Evolutionary conservation across 2,797 vertebrate genomes (phyloP), one percentile per base, ranked within the genome.

Genomic region (Antennarius maculatus): DNA sequence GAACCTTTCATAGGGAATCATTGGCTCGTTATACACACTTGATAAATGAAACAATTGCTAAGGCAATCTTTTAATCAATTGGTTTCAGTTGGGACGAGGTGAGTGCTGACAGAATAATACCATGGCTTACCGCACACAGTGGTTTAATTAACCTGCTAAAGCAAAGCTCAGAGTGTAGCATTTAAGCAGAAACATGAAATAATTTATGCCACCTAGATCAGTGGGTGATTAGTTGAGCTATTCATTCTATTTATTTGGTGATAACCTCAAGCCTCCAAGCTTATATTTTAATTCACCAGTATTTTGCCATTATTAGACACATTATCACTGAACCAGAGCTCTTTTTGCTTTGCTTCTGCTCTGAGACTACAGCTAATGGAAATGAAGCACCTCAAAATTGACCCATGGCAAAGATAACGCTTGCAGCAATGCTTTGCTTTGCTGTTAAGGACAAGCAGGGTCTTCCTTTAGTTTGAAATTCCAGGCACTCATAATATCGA

Each of bases 91-190:
- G 59, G 65, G 66, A 61, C 43, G 47, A 41, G 15, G 43, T 49
- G 8, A 69, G 46, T 1, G 14, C 16, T 16, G 28, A 50, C 23
- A 67, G 65, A 76, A 58, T 52, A 64, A 70, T 68, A 29, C 15
- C 31, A 31, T 29, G 29, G 16, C 69, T 75, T 66, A 69, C 54
- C 13, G 11, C 29, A 7, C 62, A 63, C 58, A 60, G 47, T 17
- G 56, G 43, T 75, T 87, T 83, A 74, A 78, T 85, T 80, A 74
- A 74, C 43, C 48, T 52, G 54, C 70, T 71, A 31, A 66, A 73
- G 64, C 41, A 39, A 28, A 58, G 56, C 48, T 60, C 55, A 15
- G 39, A 54, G 41, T 1, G 2, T 10, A 6, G 50, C 11, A 61
- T 42, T 57, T 28, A 47, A 60, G 58, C 68, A 57, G 55, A 28